Base-by-base conservation (phyloP, 35 echinoderm and acorn worm species). In the Holothuria glaberrima region DNA sequence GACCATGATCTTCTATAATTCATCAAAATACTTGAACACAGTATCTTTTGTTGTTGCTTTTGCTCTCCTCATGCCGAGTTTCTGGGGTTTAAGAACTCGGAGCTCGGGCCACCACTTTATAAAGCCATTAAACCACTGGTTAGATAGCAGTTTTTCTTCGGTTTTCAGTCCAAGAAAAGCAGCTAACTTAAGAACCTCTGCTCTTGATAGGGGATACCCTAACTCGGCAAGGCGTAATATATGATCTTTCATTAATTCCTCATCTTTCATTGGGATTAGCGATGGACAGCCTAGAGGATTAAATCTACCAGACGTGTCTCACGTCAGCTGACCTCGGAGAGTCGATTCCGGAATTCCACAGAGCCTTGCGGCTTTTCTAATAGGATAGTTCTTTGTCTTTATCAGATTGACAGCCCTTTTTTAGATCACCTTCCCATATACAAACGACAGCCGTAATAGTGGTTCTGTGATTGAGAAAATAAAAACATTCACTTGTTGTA, bases 51-150 rank as follows among this genome's bases (percentile, higher is more conserved):
- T n/a, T n/a, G n/a, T n/a, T n/a, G n/a, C n/a, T n/a, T n/a, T n/a
- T n/a, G n/a, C n/a, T n/a, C n/a, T n/a, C n/a, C n/a, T n/a, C n/a
- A n/a, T n/a, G n/a, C n/a, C n/a, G 27, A 65, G 61, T 28, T 65
- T 65, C 61, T 65, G 61, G 27, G 61, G 61, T 28, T 65, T 65
- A n/a, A 65, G 4, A 65, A 65, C 61, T 65, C 61, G 61, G 17
- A 65, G 61, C 17, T 65, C 61, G 6, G 61, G 61, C 61, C 61
- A n/a, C 61, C 27, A 6, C 61, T 28, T 65, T 17, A 28, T 65
- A 17, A 6, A 65, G 27, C 61, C 61, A 6, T 65, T 16, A 65
- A 65, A 65, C 61, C 61, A 65, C 17, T 65, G 4, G 27, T 65
- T 4, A 16, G 20, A 6, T 65, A 10, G 44, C 10, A 46, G 44